phyloP scores from a whole-genome alignment of 1,140 invertebrate genomes.

The Temnothorax nylanderi region DNA sequence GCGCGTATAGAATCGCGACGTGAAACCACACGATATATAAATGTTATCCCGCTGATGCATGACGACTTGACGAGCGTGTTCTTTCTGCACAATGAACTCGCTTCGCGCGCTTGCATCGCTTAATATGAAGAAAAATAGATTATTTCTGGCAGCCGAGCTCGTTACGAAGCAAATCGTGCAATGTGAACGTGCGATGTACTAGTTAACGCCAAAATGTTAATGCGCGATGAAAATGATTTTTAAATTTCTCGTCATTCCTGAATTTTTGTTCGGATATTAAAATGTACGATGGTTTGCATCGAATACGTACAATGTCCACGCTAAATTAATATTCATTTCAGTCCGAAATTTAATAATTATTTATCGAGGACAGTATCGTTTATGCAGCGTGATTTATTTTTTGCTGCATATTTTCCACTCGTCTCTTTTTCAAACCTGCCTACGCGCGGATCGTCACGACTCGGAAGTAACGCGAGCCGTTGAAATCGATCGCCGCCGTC shows the following conservation, averaged over 20 bases:
- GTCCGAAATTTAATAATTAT: not conserved
- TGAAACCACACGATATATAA: conserved; percentile 51
- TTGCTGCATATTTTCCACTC: not conserved
- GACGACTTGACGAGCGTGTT: conserved; percentile 12
- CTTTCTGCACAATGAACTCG: conserved; percentile 40
- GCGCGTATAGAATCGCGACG: conserved; percentile 46
- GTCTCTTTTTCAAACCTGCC: not conserved
- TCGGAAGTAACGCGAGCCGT: conserved; percentile 28
- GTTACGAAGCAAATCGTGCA: conserved; percentile 3
- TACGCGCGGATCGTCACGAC: not conserved
- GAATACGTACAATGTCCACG: too few relatives aligned
- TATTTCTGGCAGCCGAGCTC: conserved; percentile 12
- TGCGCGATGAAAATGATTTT: not conserved
- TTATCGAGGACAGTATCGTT: not conserved
- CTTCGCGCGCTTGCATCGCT: conserved; percentile 14
- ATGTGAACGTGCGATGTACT: not conserved
- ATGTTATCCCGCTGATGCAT: conserved; percentile 52
- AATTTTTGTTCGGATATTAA: not conserved
- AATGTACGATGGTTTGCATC: not conserved
- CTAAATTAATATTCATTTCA: not conserved
- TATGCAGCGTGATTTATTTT: not conserved
- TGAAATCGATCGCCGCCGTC: conserved; percentile 35
- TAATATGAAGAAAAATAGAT: conserved; percentile 3
- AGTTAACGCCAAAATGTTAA: too few relatives aligned
- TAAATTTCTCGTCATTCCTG: not conserved